Evolutionary conservation across 2,113 vertebrate genomes (phyloP).

Genomic region (Oostethus manadensis): DNA sequence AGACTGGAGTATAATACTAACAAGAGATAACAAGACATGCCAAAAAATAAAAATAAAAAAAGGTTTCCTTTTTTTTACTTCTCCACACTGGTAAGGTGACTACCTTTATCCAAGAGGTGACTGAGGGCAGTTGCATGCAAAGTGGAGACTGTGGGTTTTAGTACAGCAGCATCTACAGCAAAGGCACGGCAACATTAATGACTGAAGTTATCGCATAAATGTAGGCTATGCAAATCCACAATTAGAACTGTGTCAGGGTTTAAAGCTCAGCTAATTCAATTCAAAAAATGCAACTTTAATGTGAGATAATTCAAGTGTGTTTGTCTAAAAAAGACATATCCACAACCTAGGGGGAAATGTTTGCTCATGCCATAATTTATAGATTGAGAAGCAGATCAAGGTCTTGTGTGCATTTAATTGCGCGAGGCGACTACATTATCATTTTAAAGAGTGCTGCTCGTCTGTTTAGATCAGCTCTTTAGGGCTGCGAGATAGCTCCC

Average conservation of each 20-base stretch:
- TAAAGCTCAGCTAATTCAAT: neutral
- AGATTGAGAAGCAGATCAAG: neutral
- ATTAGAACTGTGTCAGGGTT: neutral
- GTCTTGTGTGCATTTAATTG: slow-evolving; percentile 1
- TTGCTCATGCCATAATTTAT: slow-evolving; percentile 7
- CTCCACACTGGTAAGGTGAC: no score
- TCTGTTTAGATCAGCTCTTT: slow-evolving; percentile 3
- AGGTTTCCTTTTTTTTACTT: no score
- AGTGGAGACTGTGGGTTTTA: no score
- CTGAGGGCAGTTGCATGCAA: no score
- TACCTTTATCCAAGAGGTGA: no score
- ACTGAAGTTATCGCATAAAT: neutral
- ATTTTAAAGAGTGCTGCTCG: neutral
- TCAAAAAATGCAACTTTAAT: neutral
- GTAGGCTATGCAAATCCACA: neutral
- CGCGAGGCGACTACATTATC: neutral
- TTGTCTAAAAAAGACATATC: neutral
- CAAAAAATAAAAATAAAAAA: no score
- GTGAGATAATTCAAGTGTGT: neutral
- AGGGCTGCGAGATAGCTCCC: neutral
- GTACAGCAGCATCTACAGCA: no score
- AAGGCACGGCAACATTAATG: no score
- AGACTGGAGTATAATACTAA: no score
- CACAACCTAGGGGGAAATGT: neutral
- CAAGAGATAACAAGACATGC: no score